Evolutionary conservation across 2,113 vertebrate species (phyloP), one percentile per base, ranked within the genome.

Genomic region (Albula goreensis): DNA sequence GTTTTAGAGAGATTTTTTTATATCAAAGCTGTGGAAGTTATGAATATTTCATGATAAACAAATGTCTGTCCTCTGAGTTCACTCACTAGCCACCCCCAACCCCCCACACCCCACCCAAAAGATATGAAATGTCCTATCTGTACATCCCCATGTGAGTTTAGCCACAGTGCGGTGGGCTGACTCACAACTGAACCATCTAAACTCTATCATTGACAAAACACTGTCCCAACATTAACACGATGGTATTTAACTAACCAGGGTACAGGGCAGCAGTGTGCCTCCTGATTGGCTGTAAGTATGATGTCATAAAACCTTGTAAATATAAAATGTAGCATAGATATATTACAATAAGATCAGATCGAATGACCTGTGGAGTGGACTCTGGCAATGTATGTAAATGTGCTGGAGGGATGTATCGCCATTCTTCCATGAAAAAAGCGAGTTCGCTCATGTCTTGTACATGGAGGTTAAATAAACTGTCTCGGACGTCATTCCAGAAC

Each of bases 11-110:
- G 70, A 74, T n/a, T 22, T 8, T 31, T 10, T 66, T 74, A 25
- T 74, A 25, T 74, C 4, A 22, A 74, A 74, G 70, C 70, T 22
- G 70, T 7, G 22, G n/a, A 31, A 25, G 70, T 22, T 22, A 4
- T 74, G 8, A 74, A 74, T 74, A 31, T 74, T 74, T 74, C n/a
- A 74, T 74, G 70, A 74, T 74, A 74, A 74, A 74, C 70, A 74
- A 74, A 74, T 74, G 70, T 31, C 70, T 74, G 70, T 74, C 70
- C 70, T 74, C 70, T 5, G n/a, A 74, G 70, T 74, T 7, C n/a
- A 8, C 70, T 74, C 22, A 1, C 31, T 41, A 41, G 31, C 31
- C 31, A 41, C 31, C 31, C 31, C 31, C 31, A 0, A 41, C 31
- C 31, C 31, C 31, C 31, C 31, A 41, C 31, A 41, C 31, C 31